These are phyloP conservation scores for Diuraphis noxia DNA, from an alignment of 1,140 invertebrate species.

Conservation along the genomic window DNA sequence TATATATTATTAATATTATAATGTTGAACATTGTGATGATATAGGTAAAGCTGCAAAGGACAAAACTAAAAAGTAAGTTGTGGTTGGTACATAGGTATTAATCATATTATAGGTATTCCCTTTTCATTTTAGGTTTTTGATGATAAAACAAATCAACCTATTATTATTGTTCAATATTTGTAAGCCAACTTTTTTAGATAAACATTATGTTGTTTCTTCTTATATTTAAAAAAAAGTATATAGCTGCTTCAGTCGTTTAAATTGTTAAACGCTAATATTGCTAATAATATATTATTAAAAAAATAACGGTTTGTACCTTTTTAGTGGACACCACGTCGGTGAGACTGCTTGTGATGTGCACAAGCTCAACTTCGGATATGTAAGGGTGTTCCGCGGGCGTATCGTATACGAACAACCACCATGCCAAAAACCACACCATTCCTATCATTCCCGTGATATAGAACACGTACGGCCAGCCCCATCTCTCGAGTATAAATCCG, in stretches of 20 bases:
- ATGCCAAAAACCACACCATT: constrained; percentile 77
- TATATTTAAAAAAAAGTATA: not conserved
- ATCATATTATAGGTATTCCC: too few relatives aligned
- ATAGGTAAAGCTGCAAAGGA: not conserved
- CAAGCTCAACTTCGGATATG: constrained; percentile 70
- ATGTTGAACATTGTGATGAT: not conserved
- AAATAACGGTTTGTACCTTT: not conserved
- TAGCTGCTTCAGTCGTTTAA: not conserved
- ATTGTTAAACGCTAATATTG: too few relatives aligned
- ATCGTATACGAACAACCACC: constrained; percentile 75
- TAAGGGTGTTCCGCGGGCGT: constrained; percentile 77
- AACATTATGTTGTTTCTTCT: not conserved
- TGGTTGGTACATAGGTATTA: too few relatives aligned
- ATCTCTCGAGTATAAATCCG: constrained; percentile 67
- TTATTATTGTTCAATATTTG: not conserved
- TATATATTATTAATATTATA: too few relatives aligned
- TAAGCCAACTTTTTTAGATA: not conserved
- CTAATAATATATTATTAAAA: not conserved
- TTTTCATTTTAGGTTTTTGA: not conserved
- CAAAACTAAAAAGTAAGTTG: not conserved
- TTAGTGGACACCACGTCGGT: constrained; percentile 43
- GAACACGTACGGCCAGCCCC: constrained; percentile 78
- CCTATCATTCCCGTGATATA: constrained; percentile 70
- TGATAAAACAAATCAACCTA: too few relatives aligned
- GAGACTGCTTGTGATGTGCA: constrained; percentile 40